phyloP scores from a whole-genome alignment of 2,797 vertebrate species.

The Coilia nasus region DNA sequence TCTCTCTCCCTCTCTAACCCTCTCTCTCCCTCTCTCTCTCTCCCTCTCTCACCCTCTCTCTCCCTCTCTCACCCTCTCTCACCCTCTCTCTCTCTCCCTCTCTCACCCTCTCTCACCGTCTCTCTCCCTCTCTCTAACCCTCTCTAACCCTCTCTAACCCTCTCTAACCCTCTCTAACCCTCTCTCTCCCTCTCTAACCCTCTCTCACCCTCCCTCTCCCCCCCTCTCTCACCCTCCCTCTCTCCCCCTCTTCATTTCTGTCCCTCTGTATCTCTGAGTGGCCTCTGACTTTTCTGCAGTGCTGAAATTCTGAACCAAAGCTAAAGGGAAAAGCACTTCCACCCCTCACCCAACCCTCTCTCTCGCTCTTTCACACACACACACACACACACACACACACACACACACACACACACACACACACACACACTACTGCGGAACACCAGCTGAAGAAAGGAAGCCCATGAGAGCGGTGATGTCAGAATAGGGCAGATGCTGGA shows the following conservation, averaged over 20 bases:
- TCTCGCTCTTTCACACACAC: neutral
- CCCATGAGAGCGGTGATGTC: neutral
- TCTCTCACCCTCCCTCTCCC: too few relatives aligned
- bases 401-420: neutral
- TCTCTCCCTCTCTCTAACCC: too few relatives aligned
- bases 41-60: too few relatives aligned
- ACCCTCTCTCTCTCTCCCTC: too few relatives aligned
- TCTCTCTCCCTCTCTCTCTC: too few relatives aligned
- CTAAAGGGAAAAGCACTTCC: neutral
- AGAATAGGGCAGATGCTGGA: neutral
- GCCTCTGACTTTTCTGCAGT: slow-evolving; percentile 5
- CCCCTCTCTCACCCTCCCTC: too few relatives aligned
- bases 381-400: neutral
- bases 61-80: too few relatives aligned
- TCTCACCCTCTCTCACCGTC: too few relatives aligned
- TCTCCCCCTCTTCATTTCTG: too few relatives aligned
- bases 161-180: too few relatives aligned
- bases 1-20: neutral
- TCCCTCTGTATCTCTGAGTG: neutral
- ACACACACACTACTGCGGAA: neutral
- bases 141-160: too few relatives aligned
- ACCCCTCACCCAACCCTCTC: neutral
- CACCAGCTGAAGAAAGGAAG: neutral
- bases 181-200: too few relatives aligned
- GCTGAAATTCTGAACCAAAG: neutral